These are phyloP conservation scores for Cnemophilus loriae DNA, from an alignment of 2,113 vertebrate species.

Conservation along the genomic window DNA sequence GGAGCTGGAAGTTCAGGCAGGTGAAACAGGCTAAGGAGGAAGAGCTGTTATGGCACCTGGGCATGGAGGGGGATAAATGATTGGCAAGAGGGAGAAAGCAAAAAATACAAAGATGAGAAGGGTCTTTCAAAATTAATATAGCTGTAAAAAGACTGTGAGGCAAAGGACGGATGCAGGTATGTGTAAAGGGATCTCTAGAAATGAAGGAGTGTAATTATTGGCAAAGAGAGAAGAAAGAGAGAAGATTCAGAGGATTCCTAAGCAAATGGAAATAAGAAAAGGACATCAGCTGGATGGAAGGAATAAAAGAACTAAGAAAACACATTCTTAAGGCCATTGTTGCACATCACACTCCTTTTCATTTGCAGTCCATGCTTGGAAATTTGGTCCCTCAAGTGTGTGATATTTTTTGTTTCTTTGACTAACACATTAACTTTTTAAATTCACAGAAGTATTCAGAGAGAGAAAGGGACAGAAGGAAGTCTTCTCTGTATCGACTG, in stretches of 20 bases:
- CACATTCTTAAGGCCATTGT: background rate
- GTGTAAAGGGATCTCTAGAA: background rate
- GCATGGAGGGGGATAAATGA: background rate
- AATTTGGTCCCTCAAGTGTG: background rate
- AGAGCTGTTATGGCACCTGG: background rate
- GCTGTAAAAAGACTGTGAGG: background rate
- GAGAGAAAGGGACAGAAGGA: background rate
- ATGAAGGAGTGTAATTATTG: background rate
- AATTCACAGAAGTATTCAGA: background rate
- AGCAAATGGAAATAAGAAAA: background rate
- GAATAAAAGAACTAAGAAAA: background rate
- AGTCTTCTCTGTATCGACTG: accelerated
- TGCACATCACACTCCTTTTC: background rate
- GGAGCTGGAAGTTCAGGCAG: background rate
- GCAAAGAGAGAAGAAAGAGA: background rate
- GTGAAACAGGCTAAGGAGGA: background rate
- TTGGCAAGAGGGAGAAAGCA: background rate
- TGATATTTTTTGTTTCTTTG: background rate
- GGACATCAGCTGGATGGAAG: background rate
- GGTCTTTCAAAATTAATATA: background rate
- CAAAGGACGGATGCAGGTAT: background rate
- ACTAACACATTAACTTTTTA: background rate
- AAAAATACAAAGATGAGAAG: background rate
- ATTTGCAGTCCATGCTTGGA: background rate
- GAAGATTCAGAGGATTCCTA: background rate